A percentile compares a stretch with the other conserved stretches of the same genome.
phyloP scores from a whole-genome alignment of 2,113 vertebrate genomes.

The Ammodytes marinus region DNA sequence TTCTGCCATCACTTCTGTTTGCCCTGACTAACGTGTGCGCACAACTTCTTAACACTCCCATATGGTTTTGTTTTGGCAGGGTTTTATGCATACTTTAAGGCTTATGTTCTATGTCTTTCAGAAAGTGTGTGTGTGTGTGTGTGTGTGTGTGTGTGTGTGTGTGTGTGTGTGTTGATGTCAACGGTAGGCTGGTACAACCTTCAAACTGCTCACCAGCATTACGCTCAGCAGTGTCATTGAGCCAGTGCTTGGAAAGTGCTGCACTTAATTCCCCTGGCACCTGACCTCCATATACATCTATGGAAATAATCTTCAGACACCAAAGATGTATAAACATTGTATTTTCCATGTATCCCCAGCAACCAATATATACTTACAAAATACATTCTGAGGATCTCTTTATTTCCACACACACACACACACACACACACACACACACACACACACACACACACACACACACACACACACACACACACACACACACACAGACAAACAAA shows the following conservation, averaged over 20 bases:
- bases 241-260: not conserved
- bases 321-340: not conserved
- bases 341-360: constrained; percentile 16
- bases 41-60: not conserved
- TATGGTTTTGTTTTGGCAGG: not conserved
- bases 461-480: no score
- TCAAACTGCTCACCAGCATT: not conserved
- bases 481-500: no score
- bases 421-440: no score
- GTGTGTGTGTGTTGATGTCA: constrained; percentile 14
- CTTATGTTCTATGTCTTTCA: no score
- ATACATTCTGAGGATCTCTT: not conserved
- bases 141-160: not conserved
- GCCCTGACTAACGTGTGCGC: not conserved
- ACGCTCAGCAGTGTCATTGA: not conserved
- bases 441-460: no score
- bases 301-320: not conserved
- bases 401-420: no score
- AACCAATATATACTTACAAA: not conserved
- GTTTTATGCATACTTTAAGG: no score
- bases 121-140: not conserved
- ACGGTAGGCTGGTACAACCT: not conserved
- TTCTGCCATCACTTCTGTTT: not conserved
- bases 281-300: constrained; percentile 9
- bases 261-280: constrained; percentile 4